These are phyloP conservation scores for Celastrina argiolus DNA, from an alignment of 2,888 invertebrate species.

Conservation along the genomic window DNA sequence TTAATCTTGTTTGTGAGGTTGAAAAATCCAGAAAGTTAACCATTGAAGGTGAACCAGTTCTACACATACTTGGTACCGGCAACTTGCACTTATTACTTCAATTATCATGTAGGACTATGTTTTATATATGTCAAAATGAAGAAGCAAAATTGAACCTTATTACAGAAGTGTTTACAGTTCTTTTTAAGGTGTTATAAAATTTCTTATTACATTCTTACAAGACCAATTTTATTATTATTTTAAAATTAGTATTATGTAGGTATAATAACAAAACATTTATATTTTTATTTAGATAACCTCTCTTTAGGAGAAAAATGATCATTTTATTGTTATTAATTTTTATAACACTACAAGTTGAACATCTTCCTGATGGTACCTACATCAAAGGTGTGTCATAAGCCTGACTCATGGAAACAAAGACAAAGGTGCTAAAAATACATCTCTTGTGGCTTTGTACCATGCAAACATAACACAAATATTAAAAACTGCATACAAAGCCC, in stretches of 20 bases:
- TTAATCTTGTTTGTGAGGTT: slow-evolving; percentile 1
- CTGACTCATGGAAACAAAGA: slow-evolving; percentile 1
- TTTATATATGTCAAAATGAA: neutral
- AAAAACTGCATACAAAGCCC: neutral
- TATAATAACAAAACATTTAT: neutral
- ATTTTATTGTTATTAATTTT: neutral
- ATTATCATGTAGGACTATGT: slow-evolving; percentile 4
- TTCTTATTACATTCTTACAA: neutral
- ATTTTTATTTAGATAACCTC: neutral
- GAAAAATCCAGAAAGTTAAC: slow-evolving; percentile 23
- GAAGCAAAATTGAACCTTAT: slow-evolving; percentile 1
- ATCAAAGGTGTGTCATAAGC: slow-evolving; percentile 5
- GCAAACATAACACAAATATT: neutral
- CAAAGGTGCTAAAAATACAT: slow-evolving; percentile 17
- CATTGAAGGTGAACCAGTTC: slow-evolving; percentile 22
- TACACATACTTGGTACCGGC: neutral
- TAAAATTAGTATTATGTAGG: neutral
- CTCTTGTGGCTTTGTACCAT: slow-evolving; percentile 1
- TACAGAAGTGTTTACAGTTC: neutral
- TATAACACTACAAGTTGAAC: no score
- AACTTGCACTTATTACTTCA: slow-evolving; percentile 14
- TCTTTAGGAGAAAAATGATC: neutral
- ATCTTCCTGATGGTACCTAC: neutral
- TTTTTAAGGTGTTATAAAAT: neutral
- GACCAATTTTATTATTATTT: neutral